A percentile compares a stretch with the other conserved stretches of the same genome.
Conservation (phyloP, 37 sponge, comb jelly and placozoan genomes). For the Chondrosia reniformis region DNA sequence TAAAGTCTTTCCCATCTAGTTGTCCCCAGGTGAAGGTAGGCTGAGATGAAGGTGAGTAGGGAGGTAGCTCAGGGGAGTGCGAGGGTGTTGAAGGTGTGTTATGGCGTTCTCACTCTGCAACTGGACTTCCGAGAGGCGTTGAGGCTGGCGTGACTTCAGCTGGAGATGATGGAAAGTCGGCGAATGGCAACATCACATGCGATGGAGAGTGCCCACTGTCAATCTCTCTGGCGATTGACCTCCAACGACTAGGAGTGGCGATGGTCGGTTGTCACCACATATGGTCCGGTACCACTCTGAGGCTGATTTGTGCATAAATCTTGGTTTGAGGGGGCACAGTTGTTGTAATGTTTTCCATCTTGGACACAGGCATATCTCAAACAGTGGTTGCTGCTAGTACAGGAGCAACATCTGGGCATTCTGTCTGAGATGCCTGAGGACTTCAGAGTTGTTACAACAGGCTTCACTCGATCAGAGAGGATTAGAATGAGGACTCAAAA, state of each 20-base stretch:
- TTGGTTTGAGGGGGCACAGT: neutral
- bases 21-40: slow-evolving; percentile 9
- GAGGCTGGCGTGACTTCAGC: neutral
- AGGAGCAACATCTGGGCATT: slow-evolving; percentile 3
- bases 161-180: neutral
- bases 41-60: neutral
- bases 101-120: no score
- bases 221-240: neutral
- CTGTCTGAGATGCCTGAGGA: neutral
- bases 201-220: neutral
- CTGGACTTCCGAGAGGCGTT: neutral
- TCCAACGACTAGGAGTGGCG: neutral
- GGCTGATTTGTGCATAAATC: neutral
- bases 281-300: neutral
- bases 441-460: neutral
- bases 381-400: neutral
- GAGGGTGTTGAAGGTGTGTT: neutral
- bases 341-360: neutral
- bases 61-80: neutral
- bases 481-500: neutral
- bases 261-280: neutral
- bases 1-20: neutral
- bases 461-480: slow-evolving; percentile 1
- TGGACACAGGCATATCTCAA: neutral
- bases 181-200: neutral